Base-by-base conservation (phyloP, 1,140 invertebrate species). In the Drosophila hydei region DNA sequence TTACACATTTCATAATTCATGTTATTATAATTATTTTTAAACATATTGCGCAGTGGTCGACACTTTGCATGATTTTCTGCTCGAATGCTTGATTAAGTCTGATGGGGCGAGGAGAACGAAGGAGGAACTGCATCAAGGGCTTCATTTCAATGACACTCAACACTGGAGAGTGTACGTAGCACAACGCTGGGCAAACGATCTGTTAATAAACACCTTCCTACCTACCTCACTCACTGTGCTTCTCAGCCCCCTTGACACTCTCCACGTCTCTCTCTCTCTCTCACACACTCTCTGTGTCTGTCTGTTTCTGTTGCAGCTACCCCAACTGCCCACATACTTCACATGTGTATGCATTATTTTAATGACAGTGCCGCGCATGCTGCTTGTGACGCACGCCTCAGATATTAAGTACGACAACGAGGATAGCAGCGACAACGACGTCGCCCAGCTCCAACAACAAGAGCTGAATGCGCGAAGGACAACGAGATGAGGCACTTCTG, bases 191-290 rank as follows among this genome's bases (percentile, higher is more conserved):
- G 76, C 84, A 89, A 89, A 89, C 85, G 88, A 90, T 90, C 88
- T 90, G 88, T 90, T 90, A 90, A 90, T 90, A 90, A 90, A 90
- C 88, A 90, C 88, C 88, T 90, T 78, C 75, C 79, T 40, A 21
- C 59, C 52, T 25, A 51, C 48, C 48, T 47, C 19, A 8, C 12
- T 16, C 19, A 18, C 23, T 33, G 0, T 6, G 11, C 11, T 36
- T 9, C 40, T 43, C 27, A 16, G 38, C 38, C 14, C 16, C 38
- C 14, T n/a, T 11, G 3, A 5, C 36, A 8, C n/a, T 50, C 18
- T n/a, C n/a, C n/a, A n/a, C n/a, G n/a, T 42, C 2, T 7, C 12
- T 45, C 50, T 9, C 40, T 21, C 12, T 47, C 19, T 12, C 43
- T 38, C 27, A 0, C 1, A 8, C n/a, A 8, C 38, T 2, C 16